Conservation (phyloP, 2,113 vertebrate genomes). For the Bostrychus sinensis region DNA sequence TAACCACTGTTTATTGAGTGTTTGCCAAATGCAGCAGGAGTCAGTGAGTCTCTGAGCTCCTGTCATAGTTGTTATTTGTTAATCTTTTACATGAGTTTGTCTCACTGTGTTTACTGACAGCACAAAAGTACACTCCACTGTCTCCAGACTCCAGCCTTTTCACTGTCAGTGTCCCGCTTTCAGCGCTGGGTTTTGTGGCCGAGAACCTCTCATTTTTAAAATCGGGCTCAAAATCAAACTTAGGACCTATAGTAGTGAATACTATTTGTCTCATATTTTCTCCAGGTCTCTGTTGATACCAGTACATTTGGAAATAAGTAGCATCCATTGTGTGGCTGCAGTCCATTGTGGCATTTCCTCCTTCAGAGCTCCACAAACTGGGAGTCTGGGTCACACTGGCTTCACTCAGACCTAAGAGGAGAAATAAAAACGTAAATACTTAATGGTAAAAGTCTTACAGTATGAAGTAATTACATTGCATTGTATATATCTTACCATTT, state of each 20-base stretch:
- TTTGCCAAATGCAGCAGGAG: slow-evolving; percentile 4
- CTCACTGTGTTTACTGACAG: slow-evolving; percentile 31
- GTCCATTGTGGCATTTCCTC: slow-evolving; percentile 4
- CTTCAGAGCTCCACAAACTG: slow-evolving; percentile 2
- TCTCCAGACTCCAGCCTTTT: slow-evolving; percentile 40
- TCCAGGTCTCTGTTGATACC: slow-evolving; percentile 65
- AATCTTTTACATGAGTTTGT: not conserved
- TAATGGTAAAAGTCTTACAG: not conserved
- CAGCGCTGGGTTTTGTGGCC: rapidly evolving
- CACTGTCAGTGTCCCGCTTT: slow-evolving; percentile 49
- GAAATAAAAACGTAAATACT: not conserved
- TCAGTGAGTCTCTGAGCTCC: not conserved
- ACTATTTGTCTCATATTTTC: slow-evolving; percentile 50
- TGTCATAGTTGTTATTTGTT: slow-evolving; percentile 2
- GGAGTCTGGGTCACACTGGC: slow-evolving; percentile 25
- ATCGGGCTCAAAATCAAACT: not conserved
- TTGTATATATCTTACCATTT: too few relatives aligned
- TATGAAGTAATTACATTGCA: too few relatives aligned
- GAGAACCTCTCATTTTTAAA: slow-evolving; percentile 11
- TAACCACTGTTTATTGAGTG: not conserved
- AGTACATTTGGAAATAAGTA: slow-evolving; percentile 48
- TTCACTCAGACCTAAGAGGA: not conserved
- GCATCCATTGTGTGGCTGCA: slow-evolving; percentile 46
- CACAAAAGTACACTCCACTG: slow-evolving; percentile 46
- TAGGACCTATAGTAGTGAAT: rapidly evolving